Evolutionary conservation across 2,113 vertebrate species (phyloP), one percentile per base, ranked within the genome.

Genomic region (Carassius auratus): DNA sequence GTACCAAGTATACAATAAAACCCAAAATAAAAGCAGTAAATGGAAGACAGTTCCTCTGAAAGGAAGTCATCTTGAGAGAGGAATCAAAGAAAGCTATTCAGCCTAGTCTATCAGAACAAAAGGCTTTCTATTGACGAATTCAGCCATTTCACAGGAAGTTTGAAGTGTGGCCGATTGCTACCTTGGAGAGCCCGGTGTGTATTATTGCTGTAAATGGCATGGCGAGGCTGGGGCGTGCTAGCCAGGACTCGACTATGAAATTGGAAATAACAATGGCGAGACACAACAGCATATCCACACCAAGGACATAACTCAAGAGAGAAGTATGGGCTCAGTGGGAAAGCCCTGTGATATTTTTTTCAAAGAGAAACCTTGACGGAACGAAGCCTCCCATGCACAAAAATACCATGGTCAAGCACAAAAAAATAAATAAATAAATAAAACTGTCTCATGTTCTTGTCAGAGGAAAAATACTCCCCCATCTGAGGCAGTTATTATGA

Each of bases 161-260:
- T 89, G 91, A 89, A 92, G 89, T 91, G 89, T 57, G 87, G 91
- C 89, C 85, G 85, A 90, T 92, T 84, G 87, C 90, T 90, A 91
- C 85, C 85, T 88, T 88, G 14, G 90, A 92, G 92, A 91, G 89
- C 90, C 90, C 91, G 3, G 92, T 90, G 89, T 91, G 88, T 88
- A 85, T 94, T 93, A 92, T 93, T 92, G 92, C 90, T 90, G 91
- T 91, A 92, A 93, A 93, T 94, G 89, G 92, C 89, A 88, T 86
- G 89, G 89, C 87, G 85, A 76, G 91, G 90, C 91, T 84, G 81
- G 90, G 89, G 89, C 89, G 88, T 64, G 83, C 92, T 93, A 92
- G 92, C 90, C 89, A 87, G 78, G 90, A 89, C 92, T 88, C 90
- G 89, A 91, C 88, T 89, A 84, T 81, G 85, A 90, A 93, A 92